Base-by-base conservation (phyloP, 2,113 vertebrate species). In the Colius striatus region DNA sequence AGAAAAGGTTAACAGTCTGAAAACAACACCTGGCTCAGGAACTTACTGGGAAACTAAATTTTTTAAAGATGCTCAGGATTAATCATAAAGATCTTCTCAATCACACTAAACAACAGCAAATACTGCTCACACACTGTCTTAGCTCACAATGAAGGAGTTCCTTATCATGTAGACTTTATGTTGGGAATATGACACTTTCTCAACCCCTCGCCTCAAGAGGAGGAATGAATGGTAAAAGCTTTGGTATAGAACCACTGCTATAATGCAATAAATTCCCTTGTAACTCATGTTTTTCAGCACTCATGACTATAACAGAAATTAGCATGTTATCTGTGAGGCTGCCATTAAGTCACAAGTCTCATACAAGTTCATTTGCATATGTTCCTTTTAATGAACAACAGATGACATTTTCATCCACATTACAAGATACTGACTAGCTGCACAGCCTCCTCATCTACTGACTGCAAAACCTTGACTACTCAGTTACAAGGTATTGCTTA, bases 271-370 rank as follows among this genome's bases (percentile, higher is more conserved):
- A 89, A 93, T 47, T 81, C 66, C 55, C 51, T 80, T 20, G 18
- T 78, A 88, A 95, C n/a, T 77, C 60, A 34, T 23, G 72, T 78
- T 53, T 77, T 93, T 71, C 66, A 88, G 36, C 60, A 67, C 32
- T 66, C 65, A 84, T 18, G 38, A 57, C 60, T 91, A 84, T 82
- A 89, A 95, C 53, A 79, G 73, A 61, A 92, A 94, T 91, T 75
- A 84, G 23, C 27, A 81, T 87, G 89, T 92, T 53, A 85, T 79
- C 75, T 77, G 21, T 92, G 79, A 92, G 70, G 19, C 21, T 94
- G 77, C 29, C 70, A 92, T 53, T 87, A 95, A 86, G 70, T 72
- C 93, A 77, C 29, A 36, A 86, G 84, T 53, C 36, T 89, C 30
- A 45, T 51, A 83, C 57, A 58, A 67, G 48, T 90, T 65, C 65